phyloP scores from a whole-genome alignment of 2,113 vertebrate genomes.

The Pandion haliaetus region DNA sequence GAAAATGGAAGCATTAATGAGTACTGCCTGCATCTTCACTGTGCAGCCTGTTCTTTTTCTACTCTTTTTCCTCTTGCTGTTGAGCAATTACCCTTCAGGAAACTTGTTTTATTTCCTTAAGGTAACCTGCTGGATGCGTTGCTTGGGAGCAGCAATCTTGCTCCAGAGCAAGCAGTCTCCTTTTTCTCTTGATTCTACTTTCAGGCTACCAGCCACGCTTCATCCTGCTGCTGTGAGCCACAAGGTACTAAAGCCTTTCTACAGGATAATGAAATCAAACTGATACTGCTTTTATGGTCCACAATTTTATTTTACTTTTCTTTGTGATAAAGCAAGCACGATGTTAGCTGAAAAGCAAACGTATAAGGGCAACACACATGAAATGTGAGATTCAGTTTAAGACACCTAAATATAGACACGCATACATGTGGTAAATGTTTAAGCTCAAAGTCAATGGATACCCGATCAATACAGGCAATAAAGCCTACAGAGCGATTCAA shows the following conservation, averaged over 20 bases:
- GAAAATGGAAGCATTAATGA: not conserved
- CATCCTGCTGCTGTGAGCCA: not conserved
- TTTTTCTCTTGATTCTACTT: not conserved
- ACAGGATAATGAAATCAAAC: not conserved
- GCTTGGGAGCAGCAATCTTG: not conserved
- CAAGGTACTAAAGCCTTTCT: not conserved
- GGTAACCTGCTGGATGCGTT: not conserved
- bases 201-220: not conserved
- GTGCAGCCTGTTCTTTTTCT: not conserved
- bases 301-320: not conserved
- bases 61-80: not conserved
- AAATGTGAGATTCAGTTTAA: not conserved
- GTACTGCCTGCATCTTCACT: not conserved
- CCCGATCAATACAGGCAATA: not conserved
- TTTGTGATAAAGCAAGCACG: not conserved
- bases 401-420: not conserved
- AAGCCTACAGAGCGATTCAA: not conserved
- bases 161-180: not conserved
- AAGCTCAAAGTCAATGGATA: not conserved
- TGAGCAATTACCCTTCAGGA: not conserved
- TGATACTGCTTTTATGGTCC: not conserved
- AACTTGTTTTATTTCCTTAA: not conserved
- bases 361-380: not conserved
- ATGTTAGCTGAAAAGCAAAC: not conserved
- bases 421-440: not conserved